Percentiles rank a stretch among this genome's conserved stretches.
These are phyloP conservation scores for Phyllostomus discolor DNA, from an alignment of 2,113 vertebrate genomes.

Conservation along the genomic window DNA sequence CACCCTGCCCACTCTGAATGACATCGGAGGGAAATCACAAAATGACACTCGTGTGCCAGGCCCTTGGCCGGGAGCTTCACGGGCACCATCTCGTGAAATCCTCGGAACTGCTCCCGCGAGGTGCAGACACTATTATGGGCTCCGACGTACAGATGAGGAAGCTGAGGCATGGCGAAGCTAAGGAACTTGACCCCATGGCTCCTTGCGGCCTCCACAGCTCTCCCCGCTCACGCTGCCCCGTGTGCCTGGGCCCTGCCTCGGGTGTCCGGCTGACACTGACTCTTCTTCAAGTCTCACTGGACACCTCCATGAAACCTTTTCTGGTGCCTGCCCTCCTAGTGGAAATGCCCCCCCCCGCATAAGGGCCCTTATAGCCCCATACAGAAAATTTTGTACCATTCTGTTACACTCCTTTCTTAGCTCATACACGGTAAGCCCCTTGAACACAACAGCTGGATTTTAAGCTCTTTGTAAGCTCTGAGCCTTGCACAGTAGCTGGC, in stretches of 20 bases:
- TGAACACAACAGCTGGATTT: background rate
- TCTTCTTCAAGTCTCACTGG: background rate
- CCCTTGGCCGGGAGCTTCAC: background rate
- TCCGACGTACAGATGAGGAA: background rate
- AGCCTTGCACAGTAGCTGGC: background rate
- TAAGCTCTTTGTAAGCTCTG: background rate
- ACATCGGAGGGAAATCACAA: background rate
- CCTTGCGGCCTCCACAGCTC: background rate
- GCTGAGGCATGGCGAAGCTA: background rate
- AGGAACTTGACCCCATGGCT: background rate
- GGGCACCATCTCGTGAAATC: too few relatives aligned
- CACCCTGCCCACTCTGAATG: background rate
- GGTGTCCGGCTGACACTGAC: accelerated
- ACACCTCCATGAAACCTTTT: background rate
- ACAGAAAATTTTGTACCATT: background rate
- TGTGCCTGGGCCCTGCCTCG: background rate
- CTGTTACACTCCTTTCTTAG: background rate
- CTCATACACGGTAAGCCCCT: background rate
- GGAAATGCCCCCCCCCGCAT: background rate
- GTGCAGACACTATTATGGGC: accelerated
- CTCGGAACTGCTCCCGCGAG: accelerated
- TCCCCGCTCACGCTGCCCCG: too few relatives aligned
- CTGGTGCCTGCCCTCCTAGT: background rate
- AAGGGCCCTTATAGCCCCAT: too few relatives aligned
- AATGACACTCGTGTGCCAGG: accelerated